These are phyloP conservation scores for Synanthedon myopaeformis DNA, from an alignment of 2,888 invertebrate genomes.

Conservation along the genomic window DNA sequence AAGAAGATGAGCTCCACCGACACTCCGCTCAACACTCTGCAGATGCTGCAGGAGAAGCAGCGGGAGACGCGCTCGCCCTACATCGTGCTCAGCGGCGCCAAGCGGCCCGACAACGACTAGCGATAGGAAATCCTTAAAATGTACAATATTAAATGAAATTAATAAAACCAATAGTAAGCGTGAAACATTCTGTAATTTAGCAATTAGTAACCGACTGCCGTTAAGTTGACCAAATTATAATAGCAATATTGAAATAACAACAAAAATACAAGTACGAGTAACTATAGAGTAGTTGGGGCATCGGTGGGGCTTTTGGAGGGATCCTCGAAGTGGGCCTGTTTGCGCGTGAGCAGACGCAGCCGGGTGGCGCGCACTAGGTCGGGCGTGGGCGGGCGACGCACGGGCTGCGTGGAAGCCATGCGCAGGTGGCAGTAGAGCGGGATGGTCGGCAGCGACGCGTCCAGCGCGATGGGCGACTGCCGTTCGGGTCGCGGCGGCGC, in stretches of 20 bases:
- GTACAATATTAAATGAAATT: no score
- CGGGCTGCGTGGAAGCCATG: slow-evolving; percentile 68
- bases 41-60: slow-evolving; percentile 95
- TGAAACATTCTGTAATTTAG: no score
- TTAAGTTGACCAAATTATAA: no score
- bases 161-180: no score
- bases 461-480: slow-evolving; percentile 64
- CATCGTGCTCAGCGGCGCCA: slow-evolving; percentile 91
- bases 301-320: slow-evolving; percentile 3
- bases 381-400: slow-evolving; percentile 70
- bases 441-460: slow-evolving; percentile 73
- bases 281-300: slow-evolving; percentile 6
- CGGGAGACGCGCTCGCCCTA: slow-evolving; percentile 93
- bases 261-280: no score
- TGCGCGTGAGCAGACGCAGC: slow-evolving; percentile 35
- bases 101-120: slow-evolving; percentile 55
- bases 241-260: no score
- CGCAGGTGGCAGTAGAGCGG: slow-evolving; percentile 78
- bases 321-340: slow-evolving; percentile 72
- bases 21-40: slow-evolving; percentile 94
- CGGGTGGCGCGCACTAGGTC: slow-evolving; percentile 53
- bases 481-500: slow-evolving; percentile 65
- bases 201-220: no score
- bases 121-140: no score
- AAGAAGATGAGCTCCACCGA: slow-evolving; percentile 98